Conservation (phyloP, 2,797 vertebrate genomes). For the Alectoris magna region DNA sequence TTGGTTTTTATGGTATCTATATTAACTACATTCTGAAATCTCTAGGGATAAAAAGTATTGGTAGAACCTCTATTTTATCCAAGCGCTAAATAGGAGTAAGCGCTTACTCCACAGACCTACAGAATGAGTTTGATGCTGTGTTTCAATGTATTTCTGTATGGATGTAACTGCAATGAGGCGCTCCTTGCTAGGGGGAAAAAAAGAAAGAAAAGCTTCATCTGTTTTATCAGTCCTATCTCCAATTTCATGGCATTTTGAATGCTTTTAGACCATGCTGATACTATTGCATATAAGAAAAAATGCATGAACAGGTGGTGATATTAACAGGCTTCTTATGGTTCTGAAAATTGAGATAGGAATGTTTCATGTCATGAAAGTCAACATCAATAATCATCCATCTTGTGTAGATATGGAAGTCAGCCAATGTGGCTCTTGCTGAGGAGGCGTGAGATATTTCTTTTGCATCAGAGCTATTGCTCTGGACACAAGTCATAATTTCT, state of each 20-base stretch:
- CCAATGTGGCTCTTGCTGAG: slow-evolving; percentile 50
- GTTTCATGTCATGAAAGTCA: slow-evolving; percentile 70
- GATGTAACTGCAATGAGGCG: background rate
- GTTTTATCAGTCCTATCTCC: slow-evolving; percentile 2
- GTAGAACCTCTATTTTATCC: background rate
- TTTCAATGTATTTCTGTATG: background rate
- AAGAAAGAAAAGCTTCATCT: background rate
- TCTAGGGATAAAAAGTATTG: background rate
- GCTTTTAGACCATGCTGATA: slow-evolving; percentile 16
- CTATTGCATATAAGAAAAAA: background rate
- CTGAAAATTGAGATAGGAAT: slow-evolving; percentile 69
- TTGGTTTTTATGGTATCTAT: background rate
- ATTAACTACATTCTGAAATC: background rate
- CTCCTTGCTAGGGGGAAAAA: background rate
- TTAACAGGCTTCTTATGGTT: slow-evolving; percentile 59
- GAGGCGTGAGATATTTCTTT: slow-evolving; percentile 52
- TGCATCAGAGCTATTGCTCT: slow-evolving; percentile 56
- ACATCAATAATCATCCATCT: slow-evolving; percentile 68
- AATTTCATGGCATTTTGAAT: slow-evolving; percentile 16
- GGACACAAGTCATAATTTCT: slow-evolving; percentile 69
- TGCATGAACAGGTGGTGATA: slow-evolving; percentile 60
- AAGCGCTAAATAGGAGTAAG: background rate
- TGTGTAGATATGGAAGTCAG: slow-evolving; percentile 56
- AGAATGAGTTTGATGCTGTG: background rate
- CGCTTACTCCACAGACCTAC: background rate